A percentile compares a stretch with the other conserved stretches of the same genome.
These are phyloP conservation scores for Sphaerophoria taeniata DNA, from an alignment of 2,888 invertebrate species.

Conservation along the genomic window DNA sequence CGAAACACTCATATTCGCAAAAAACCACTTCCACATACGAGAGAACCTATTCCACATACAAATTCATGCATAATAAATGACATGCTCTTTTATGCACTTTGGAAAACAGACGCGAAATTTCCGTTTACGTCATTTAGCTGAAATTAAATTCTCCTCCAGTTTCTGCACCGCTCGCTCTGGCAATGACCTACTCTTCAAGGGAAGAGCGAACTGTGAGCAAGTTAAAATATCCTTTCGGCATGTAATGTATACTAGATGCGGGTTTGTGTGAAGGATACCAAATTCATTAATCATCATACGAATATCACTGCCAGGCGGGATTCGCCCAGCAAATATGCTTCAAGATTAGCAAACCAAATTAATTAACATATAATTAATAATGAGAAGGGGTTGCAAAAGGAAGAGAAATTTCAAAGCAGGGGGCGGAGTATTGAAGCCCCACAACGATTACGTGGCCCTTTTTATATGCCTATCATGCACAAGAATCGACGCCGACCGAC, in stretches of 20 bases:
- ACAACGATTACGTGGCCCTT: slow-evolving; percentile 32
- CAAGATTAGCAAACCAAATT: slow-evolving; percentile 72
- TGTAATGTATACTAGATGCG: neutral
- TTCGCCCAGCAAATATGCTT: slow-evolving; percentile 56
- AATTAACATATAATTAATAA: slow-evolving; percentile 74
- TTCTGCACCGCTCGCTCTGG: neutral
- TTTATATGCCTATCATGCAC: slow-evolving; percentile 21
- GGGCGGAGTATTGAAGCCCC: slow-evolving; percentile 8
- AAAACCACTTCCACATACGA: too few relatives aligned
- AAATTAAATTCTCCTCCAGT: slow-evolving; percentile 37
- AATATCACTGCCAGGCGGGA: slow-evolving; percentile 41
- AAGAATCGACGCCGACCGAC: too few relatives aligned
- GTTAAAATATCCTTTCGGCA: slow-evolving; percentile 38
- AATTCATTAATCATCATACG: slow-evolving; percentile 70
- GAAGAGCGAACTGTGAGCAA: slow-evolving; percentile 15
- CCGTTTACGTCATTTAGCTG: slow-evolving; percentile 50
- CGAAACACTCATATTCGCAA: slow-evolving; percentile 43
- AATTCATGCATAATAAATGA: slow-evolving; percentile 46
- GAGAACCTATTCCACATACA: too few relatives aligned
- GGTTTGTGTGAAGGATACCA: neutral
- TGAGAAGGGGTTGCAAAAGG: slow-evolving; percentile 24
- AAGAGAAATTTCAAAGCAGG: neutral
- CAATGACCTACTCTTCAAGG: too few relatives aligned
- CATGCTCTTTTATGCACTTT: slow-evolving; percentile 56
- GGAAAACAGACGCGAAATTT: slow-evolving; percentile 45